Evolutionary conservation across 2,888 invertebrate species (phyloP).

Genomic region (Quadriops clusia): DNA sequence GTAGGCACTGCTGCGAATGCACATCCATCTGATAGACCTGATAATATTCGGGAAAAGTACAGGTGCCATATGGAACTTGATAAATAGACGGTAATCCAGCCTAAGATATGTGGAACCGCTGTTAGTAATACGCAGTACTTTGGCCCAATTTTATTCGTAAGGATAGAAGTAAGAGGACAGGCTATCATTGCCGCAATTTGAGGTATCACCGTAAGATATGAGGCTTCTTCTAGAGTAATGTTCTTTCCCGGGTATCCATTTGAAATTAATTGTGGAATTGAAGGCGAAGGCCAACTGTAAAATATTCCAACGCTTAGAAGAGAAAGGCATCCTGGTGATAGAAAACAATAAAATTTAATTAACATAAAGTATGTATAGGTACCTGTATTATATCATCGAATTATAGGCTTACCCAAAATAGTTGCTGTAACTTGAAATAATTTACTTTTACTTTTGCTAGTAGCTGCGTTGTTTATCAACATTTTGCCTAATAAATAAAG

Average conservation of each 20-base stretch:
- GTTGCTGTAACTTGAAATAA: background rate
- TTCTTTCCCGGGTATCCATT: slow-evolving; percentile 13
- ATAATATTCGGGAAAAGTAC: slow-evolving; percentile 20
- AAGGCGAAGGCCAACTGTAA: slow-evolving; percentile 12
- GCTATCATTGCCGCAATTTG: slow-evolving; percentile 21
- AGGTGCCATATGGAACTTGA: slow-evolving; percentile 20
- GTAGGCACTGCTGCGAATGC: slow-evolving; percentile 20
- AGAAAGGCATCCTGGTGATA: slow-evolving; percentile 9
- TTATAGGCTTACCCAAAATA: no score
- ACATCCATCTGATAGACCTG: slow-evolving; percentile 23
- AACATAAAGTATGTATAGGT: no score
- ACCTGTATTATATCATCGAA: no score
- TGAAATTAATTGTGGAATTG: slow-evolving; percentile 13
- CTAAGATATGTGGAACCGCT: slow-evolving; percentile 18
- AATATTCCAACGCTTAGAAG: slow-evolving; percentile 10
- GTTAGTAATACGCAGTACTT: slow-evolving; percentile 21
- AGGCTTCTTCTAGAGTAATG: slow-evolving; percentile 26
- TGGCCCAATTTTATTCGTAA: slow-evolving; percentile 24
- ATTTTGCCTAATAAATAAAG: no score
- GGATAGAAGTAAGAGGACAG: slow-evolving; percentile 19
- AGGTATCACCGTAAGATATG: slow-evolving; percentile 27
- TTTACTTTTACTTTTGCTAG: no score
- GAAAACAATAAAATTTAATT: slow-evolving; percentile 8
- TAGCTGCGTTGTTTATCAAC: no score
- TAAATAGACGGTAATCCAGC: slow-evolving; percentile 17